These are phyloP conservation scores for Caenorhabditis sulstoni DNA, from an alignment of 2,888 invertebrate species.

Conservation along the genomic window DNA sequence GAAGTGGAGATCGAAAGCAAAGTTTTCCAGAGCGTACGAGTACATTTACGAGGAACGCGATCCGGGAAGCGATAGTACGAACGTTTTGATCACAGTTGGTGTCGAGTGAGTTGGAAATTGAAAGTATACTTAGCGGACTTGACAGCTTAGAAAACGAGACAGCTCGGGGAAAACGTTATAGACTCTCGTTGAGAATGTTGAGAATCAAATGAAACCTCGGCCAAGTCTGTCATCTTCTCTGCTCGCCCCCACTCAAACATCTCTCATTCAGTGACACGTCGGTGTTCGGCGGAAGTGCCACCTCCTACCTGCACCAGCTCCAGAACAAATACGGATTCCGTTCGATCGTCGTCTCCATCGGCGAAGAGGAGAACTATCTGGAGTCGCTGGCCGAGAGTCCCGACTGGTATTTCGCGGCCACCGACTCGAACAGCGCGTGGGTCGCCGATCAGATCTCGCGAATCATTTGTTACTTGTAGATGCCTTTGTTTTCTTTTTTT, in stretches of 20 bases:
- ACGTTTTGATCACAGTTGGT: conserved; percentile 45
- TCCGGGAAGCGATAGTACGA: conserved; percentile 19
- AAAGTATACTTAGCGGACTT: too few relatives aligned
- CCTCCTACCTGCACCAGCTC: conserved; percentile 15
- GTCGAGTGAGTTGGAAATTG: conserved; percentile 25
- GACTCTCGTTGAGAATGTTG: too few relatives aligned
- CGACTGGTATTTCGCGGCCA: conserved; percentile 38
- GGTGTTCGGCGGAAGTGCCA: background rate
- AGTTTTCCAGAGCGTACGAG: conserved; percentile 35
- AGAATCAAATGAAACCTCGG: too few relatives aligned
- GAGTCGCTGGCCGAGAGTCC: conserved; percentile 19
- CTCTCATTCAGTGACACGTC: background rate
- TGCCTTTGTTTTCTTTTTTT: too few relatives aligned
- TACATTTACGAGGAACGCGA: conserved; percentile 39
- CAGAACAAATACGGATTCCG: conserved; percentile 7
- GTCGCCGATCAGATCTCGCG: conserved; percentile 52
- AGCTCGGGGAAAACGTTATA: too few relatives aligned
- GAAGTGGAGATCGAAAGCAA: background rate
- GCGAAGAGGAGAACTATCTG: background rate
- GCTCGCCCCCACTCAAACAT: background rate
- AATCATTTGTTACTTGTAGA: conserved; percentile 27
- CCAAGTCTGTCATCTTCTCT: too few relatives aligned
- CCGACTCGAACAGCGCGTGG: conserved; percentile 33
- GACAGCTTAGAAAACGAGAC: too few relatives aligned
- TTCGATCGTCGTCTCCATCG: conserved; percentile 8